Percentiles rank a stretch among this genome's conserved stretches.
phyloP scores from a whole-genome alignment of 2,797 vertebrate genomes.

The Sphenodon punctatus region DNA sequence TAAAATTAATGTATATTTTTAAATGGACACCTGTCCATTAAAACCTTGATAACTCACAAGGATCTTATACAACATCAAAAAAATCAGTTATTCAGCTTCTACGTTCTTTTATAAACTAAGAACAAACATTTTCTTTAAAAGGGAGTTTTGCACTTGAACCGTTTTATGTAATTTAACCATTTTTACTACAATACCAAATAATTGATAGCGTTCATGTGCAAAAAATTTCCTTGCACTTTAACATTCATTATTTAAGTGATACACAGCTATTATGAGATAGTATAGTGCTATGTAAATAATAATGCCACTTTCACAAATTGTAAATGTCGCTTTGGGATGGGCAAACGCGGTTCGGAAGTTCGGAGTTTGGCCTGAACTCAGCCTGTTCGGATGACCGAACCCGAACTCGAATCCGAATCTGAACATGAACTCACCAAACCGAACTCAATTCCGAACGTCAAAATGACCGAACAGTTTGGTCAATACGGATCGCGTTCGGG shows the following conservation, averaged over 20 bases:
- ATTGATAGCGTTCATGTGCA: not conserved
- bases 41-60: not conserved
- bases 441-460: too few species aligned
- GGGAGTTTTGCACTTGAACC: not conserved
- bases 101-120: not conserved
- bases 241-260: not conserved
- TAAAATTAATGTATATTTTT: not conserved
- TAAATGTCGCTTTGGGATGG: too few species aligned
- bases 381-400: too few species aligned
- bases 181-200: not conserved
- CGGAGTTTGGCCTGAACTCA: too few species aligned
- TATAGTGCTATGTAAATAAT: not conserved
- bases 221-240: not conserved
- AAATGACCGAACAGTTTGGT: too few species aligned
- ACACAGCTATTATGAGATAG: not conserved
- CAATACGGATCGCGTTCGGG: too few species aligned
- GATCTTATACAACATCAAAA: not conserved
- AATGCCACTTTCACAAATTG: not conserved
- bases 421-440: too few species aligned
- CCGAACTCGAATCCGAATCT: too few species aligned
- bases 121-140: not conserved
- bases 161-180: not conserved
- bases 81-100: not conserved
- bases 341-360: too few species aligned
- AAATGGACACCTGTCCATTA: not conserved